Evolutionary conservation across 2,888 invertebrate species (phyloP), one percentile per base, ranked within the genome.

Genomic region (Saturnia pavonia): DNA sequence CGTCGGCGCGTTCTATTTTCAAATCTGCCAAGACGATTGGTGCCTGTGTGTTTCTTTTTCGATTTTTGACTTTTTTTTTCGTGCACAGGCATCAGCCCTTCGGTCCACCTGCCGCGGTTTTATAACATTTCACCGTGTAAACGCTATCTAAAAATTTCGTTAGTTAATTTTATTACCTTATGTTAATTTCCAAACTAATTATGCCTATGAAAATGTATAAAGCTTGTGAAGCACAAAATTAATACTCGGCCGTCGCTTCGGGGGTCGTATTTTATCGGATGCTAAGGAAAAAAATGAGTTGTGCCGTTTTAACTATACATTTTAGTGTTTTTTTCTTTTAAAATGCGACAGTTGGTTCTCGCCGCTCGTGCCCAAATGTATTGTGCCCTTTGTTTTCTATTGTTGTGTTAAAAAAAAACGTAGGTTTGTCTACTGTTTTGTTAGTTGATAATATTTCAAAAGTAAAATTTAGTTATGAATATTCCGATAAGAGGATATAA

Each of bases 111-210:
- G 93, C 90, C 89, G 76, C 78, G 75, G 79, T 82, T 89, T 89
- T 90, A 91, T 88, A 84, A 81, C 87, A 74, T 84, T 84, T 82
- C 82, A 83, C 85, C 86, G 86, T 89, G 89, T 90, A 89, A 89
- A 88, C 84, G 88, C 83, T 88, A 86, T 90, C 90, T 90, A 92
- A 92, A 90, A 92, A 90, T 92, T 92, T 91, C 89, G 92, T 94
- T 92, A 89, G 86, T 82, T 84, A 19, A 88, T 87, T 94, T 93
- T 93, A 93, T 92, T 85, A 86, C 88, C 85, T 88, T 92, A 93
- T 93, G 94, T 92, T 93, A 94, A 94, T 94, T 93, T 90, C 90
- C 90, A 90, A 92, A 86, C 87, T 94, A 94, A 94, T 94, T 92
- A 93, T 91, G 89, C 87, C 91, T 89, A 92, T 91, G 93, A 92